phyloP scores from a whole-genome alignment of 1,140 invertebrate genomes.

The Drosophila miranda region DNA sequence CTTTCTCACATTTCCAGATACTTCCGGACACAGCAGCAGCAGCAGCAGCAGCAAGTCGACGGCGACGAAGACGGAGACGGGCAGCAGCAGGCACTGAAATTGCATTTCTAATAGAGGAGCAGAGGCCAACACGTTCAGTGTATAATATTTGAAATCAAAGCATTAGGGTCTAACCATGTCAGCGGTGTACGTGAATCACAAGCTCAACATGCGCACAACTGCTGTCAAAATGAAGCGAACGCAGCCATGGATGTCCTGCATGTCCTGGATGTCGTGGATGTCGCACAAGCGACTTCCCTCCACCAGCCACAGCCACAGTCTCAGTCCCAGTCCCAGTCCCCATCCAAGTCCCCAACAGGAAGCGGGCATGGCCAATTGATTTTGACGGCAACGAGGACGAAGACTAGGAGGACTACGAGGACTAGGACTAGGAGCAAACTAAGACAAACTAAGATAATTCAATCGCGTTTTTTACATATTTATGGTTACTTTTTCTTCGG shows the following conservation, averaged over 20 bases:
- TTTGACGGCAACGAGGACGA: slow-evolving; percentile 38
- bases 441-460: slow-evolving; percentile 60
- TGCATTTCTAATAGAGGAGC: slow-evolving; percentile 46
- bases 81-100: slow-evolving; percentile 32
- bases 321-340: slow-evolving; percentile 9
- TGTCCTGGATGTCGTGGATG: slow-evolving; percentile 5
- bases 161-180: slow-evolving; percentile 70
- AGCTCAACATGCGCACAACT: slow-evolving; percentile 76
- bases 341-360: slow-evolving; percentile 23
- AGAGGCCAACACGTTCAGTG: slow-evolving; percentile 51
- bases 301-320: slow-evolving; percentile 1
- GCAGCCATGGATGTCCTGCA: slow-evolving; percentile 2
- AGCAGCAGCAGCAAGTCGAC: slow-evolving; percentile 4
- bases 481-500: slow-evolving; percentile 69
- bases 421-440: slow-evolving; percentile 2
- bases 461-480: slow-evolving; percentile 71
- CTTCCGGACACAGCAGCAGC: slow-evolving; percentile 24
- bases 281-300: too few relatives aligned
- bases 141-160: slow-evolving; percentile 83
- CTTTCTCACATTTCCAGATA: slow-evolving; percentile 47
- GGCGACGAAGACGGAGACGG: slow-evolving; percentile 5
- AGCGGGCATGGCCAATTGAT: slow-evolving; percentile 20
- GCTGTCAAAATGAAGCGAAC: slow-evolving; percentile 76
- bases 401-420: background rate
- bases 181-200: slow-evolving; percentile 51